Conservation (phyloP, 2,113 vertebrate genomes). For the Typhlomys cinereus region DNA sequence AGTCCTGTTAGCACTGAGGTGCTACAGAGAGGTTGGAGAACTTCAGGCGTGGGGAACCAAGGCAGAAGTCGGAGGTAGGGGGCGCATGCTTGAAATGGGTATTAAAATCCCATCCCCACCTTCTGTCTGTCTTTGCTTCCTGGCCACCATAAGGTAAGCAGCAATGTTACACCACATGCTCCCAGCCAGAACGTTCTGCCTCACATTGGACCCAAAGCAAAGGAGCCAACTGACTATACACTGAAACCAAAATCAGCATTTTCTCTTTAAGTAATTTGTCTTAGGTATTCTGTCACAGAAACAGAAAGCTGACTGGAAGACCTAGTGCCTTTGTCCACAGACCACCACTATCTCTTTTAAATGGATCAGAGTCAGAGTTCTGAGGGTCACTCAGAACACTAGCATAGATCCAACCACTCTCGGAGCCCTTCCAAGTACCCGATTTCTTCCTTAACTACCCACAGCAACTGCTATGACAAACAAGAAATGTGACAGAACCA, state of each 20-base stretch:
- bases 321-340: not conserved
- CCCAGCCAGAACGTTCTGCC: not conserved
- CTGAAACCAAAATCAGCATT: not conserved
- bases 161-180: not conserved
- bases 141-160: not conserved
- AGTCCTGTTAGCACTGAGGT: not conserved
- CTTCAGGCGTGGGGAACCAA: not conserved
- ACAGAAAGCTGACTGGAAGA: not conserved
- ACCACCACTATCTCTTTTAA: not conserved
- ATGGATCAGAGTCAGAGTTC: not conserved
- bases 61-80: not conserved
- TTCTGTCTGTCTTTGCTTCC: not conserved
- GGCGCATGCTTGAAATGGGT: no score
- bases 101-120: not conserved
- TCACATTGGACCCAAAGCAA: not conserved
- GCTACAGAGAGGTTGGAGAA: not conserved
- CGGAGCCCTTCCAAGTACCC: not conserved
- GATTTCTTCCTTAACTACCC: not conserved
- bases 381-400: not conserved
- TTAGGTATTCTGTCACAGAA: not conserved
- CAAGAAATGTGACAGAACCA: not conserved
- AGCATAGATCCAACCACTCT: not conserved
- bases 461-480: not conserved
- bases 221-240: not conserved
- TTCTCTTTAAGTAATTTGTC: not conserved